Conservation (phyloP, 2,797 vertebrate species). For the Emys orbicularis region DNA sequence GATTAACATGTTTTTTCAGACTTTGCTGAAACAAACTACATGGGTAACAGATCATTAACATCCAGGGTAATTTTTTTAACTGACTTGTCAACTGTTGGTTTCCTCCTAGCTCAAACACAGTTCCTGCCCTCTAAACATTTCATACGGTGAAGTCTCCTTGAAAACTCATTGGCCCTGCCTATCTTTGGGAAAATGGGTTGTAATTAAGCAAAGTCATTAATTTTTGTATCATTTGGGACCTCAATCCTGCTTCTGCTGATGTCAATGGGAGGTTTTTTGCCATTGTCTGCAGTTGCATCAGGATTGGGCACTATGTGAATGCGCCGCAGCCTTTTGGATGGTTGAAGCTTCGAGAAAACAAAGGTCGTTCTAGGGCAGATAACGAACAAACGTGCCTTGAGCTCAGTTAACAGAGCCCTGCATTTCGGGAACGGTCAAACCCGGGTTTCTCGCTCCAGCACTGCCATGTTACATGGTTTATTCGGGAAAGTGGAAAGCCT, state of each 20-base stretch:
- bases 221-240: conserved; percentile 23
- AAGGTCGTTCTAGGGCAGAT: neutral
- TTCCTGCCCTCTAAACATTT: neutral
- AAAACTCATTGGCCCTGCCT: conserved; percentile 44
- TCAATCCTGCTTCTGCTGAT: conserved; percentile 3
- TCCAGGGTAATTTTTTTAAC: conserved; percentile 29
- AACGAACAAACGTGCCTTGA: neutral
- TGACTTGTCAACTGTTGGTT: conserved; percentile 39
- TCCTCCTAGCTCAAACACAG: neutral
- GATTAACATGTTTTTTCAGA: neutral
- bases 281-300: neutral
- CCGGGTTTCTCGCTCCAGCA: neutral
- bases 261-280: conserved; percentile 8
- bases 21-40: too few relatives aligned
- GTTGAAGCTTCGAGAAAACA: neutral
- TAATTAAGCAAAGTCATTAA: conserved; percentile 62
- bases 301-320: neutral
- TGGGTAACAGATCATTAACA: neutral
- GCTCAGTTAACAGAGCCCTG: neutral
- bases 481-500: neutral
- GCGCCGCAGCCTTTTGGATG: neutral
- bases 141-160: conserved; percentile 43
- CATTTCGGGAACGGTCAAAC: neutral
- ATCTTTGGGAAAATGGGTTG: conserved; percentile 19
- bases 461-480: neutral